phyloP scores from a whole-genome alignment of 2,797 vertebrate genomes.

The Leucoraja ocellata region DNA sequence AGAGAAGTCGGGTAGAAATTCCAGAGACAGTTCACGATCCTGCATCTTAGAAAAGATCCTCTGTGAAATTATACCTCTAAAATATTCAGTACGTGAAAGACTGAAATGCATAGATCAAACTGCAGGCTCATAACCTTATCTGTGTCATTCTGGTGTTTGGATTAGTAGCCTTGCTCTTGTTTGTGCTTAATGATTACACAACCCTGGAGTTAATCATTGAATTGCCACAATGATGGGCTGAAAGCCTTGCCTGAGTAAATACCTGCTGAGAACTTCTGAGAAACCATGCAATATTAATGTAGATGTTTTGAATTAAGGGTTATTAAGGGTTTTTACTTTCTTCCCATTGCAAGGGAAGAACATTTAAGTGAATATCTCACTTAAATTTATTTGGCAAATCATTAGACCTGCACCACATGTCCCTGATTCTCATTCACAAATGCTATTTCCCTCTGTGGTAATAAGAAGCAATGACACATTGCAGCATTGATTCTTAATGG shows the following conservation, averaged over 20 bases:
- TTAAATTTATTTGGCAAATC: background rate
- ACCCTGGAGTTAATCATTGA: background rate
- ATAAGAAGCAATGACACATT: too few relatives aligned
- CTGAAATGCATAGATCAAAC: background rate
- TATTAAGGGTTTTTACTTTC: background rate
- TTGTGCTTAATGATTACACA: conserved; percentile 7
- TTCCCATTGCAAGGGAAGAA: background rate
- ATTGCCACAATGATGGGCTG: background rate
- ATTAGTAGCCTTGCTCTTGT: background rate
- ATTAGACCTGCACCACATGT: background rate
- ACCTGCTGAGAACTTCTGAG: background rate
- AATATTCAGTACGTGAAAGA: background rate
- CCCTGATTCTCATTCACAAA: background rate
- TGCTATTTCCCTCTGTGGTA: background rate
- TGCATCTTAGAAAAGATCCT: too few relatives aligned
- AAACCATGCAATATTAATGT: background rate
- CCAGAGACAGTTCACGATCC: background rate
- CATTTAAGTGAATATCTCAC: background rate
- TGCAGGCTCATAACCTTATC: background rate
- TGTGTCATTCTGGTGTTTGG: background rate
- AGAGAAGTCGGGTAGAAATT: too few relatives aligned
- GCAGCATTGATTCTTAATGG: too few relatives aligned
- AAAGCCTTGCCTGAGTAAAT: background rate
- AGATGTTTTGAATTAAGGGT: background rate
- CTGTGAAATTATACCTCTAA: background rate